These are phyloP conservation scores for Nothocercus julius DNA, from an alignment of 2,113 vertebrate genomes.

Conservation along the genomic window DNA sequence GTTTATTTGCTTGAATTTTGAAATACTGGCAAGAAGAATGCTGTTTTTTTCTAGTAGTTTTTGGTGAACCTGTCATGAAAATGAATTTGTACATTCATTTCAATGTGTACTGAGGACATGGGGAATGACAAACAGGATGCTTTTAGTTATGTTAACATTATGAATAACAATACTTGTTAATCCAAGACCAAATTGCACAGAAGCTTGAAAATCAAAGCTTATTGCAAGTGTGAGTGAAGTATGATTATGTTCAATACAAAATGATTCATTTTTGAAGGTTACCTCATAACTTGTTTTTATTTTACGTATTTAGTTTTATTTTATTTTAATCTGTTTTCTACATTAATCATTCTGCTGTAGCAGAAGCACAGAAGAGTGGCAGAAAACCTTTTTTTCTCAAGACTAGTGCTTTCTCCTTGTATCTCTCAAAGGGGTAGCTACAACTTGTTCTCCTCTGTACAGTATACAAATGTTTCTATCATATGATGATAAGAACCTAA, in stretches of 20 bases:
- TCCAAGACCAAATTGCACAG: background rate
- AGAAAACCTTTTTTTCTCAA: background rate
- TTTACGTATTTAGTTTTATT: background rate
- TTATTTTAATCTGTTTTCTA: background rate
- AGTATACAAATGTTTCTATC: background rate
- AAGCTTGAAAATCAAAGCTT: constrained; percentile 12
- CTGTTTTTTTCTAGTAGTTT: background rate
- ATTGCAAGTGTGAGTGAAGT: background rate
- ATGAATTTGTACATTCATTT: constrained; percentile 13
- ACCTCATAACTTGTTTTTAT: background rate
- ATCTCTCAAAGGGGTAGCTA: background rate
- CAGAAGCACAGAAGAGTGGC: background rate
- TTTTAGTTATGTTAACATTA: constrained; percentile 6
- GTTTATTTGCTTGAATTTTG: background rate
- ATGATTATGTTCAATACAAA: background rate
- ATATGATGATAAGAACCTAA: rapidly evolving
- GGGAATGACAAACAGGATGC: background rate
- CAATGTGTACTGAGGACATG: background rate
- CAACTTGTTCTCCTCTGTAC: background rate
- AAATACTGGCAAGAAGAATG: background rate
- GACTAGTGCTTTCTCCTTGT: background rate
- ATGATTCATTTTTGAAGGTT: background rate
- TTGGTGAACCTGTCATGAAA: background rate
- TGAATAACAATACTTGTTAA: background rate
- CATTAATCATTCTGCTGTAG: background rate